phyloP scores from a whole-genome alignment of 2,113 vertebrate genomes.

The Climacteris rufus region DNA sequence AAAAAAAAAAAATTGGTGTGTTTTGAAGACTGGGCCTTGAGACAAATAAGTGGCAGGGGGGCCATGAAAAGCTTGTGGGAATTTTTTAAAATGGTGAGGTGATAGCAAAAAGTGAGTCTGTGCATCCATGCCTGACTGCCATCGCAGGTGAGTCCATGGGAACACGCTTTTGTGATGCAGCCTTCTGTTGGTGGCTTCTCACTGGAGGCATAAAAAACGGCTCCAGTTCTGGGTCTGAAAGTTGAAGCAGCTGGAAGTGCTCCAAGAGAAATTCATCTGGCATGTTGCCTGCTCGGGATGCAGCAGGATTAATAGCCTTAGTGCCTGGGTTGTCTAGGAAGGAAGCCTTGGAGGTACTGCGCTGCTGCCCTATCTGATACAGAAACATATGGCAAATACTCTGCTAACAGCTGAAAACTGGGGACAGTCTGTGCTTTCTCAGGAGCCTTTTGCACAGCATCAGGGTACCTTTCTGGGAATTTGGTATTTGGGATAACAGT shows the following conservation, averaged over 20 bases:
- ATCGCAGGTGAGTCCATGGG: not conserved
- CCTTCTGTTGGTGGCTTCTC: not conserved
- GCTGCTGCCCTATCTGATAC: not conserved
- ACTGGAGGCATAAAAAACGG: not conserved
- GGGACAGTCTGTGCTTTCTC: not conserved
- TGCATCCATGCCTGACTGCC: not conserved
- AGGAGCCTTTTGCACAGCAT: rapidly evolving
- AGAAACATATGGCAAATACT: not conserved
- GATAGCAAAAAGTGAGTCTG: not conserved
- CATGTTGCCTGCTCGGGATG: rapidly evolving
- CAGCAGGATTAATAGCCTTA: not conserved
- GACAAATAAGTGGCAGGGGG: not conserved
- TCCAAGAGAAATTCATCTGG: not conserved
- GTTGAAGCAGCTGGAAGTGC: not conserved
- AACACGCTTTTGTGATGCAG: not conserved
- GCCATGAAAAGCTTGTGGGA: not conserved
- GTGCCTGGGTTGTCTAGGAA: not conserved
- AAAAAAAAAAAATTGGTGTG: not conserved
- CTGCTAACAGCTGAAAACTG: not conserved
- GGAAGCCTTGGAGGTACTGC: not conserved
- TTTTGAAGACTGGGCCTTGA: not conserved
- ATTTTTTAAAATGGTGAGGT: not conserved
- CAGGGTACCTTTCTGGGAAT: not conserved
- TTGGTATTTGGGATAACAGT: not conserved
- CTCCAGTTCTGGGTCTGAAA: not conserved